Evolutionary conservation across 2,888 invertebrate species (phyloP).

Genomic region (Phengaris arion): DNA sequence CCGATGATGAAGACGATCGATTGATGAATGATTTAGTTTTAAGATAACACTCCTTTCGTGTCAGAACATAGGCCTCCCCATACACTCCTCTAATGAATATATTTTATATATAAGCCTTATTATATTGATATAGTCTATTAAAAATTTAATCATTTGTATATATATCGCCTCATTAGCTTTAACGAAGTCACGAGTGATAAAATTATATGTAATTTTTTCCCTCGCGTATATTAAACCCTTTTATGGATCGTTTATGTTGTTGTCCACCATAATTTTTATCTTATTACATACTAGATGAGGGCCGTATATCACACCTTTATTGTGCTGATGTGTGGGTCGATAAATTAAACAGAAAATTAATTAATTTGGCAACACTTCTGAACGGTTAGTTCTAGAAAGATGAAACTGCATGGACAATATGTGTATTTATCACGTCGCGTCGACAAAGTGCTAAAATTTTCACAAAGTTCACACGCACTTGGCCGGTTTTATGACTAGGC

Average conservation of each 20-base stretch:
- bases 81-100: no score
- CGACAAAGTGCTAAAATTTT: no score
- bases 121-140: not conserved
- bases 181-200: conserved; percentile 4
- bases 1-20: no score
- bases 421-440: no score
- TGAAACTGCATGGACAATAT: no score
- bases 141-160: not conserved
- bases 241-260: not conserved
- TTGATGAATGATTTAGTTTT: no score
- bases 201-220: conserved; percentile 20
- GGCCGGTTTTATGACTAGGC: no score
- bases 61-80: no score
- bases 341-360: conserved; percentile 2
- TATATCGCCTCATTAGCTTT: conserved; percentile 14
- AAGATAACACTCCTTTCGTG: no score
- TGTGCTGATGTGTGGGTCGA: not conserved
- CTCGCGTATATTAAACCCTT: conserved; percentile 17
- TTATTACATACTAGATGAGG: conserved; percentile 1
- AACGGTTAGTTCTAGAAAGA: no score
- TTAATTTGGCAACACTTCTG: not conserved
- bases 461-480: no score
- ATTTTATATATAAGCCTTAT: no score
- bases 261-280: conserved; percentile 17
- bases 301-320: conserved; percentile 7